Conservation (phyloP, 2,113 vertebrate species). For the Brachirus orientalis region DNA sequence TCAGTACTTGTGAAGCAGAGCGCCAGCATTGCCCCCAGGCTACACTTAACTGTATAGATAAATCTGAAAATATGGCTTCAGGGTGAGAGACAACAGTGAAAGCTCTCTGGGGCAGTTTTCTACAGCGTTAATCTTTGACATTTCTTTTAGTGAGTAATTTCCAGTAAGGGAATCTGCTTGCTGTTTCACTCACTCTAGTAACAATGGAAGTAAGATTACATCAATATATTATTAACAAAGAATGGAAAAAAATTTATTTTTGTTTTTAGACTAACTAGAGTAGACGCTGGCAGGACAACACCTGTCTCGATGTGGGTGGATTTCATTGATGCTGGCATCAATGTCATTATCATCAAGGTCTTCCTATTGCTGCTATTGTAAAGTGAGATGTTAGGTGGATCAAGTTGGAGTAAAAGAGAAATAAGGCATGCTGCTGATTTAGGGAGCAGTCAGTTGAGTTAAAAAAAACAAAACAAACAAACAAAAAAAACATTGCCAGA, state of each 20-base stretch:
- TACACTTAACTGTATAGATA: conserved; percentile 76
- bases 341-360: conserved; percentile 56
- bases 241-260: background rate
- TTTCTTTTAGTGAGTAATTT: conserved; percentile 18
- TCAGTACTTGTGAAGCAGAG: conserved; percentile 56
- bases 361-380: no score
- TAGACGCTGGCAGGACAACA: conserved; percentile 67
- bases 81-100: conserved; percentile 60
- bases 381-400: no score
- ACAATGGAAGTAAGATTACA: background rate
- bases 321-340: conserved; percentile 49
- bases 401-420: no score
- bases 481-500: no score
- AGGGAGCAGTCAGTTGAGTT: no score
- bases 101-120: conserved; percentile 54
- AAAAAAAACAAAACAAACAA: no score
- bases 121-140: conserved; percentile 11
- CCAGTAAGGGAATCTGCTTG: background rate
- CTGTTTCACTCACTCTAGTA: background rate
- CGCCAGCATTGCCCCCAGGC: conserved; percentile 56
- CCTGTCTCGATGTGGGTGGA: conserved; percentile 67
- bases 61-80: conserved; percentile 66
- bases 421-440: no score
- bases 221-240: background rate
- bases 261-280: no score